Base-by-base conservation (phyloP, 2,888 invertebrate genomes). In the Schizotus pectinicornis region DNA sequence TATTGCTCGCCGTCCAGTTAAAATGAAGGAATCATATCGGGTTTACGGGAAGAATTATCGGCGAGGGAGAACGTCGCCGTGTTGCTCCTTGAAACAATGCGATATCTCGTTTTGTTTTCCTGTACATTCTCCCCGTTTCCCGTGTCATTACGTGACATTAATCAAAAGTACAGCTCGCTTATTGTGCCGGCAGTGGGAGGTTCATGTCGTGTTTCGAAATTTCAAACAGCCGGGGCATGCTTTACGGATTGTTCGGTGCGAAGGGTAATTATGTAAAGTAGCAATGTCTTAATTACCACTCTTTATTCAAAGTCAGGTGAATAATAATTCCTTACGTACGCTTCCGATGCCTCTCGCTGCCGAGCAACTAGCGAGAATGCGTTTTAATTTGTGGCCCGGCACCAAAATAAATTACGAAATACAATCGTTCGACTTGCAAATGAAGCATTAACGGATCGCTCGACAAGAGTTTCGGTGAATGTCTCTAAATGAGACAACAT, bases 211-310 rank as follows among this genome's bases (percentile, higher is more conserved):
- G 61, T 61, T 56, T 59, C 62, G 63, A 66, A 67, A 65, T 64
- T 67, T 63, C 61, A 59, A 67, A 63, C 67, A 63, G 62, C 51
- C 22, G 22, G 22, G 22, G 22, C 49, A 62, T 50, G 64, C 63
- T 61, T 59, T 63, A 60, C 59, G 65, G 63, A 69, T 65, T 62
- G 68, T 64, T 62, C 63, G 46, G 50, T 53, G 56, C 58, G 62
- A 64, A 64, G 65, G 68, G 68, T 69, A 73, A 73, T 74, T 73
- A 74, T 74, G 73, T 67, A 73, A 74, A 73, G 71, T 68, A 71
- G 69, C 65, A 64, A 65, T 67, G 68, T 72, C 72, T 73, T 64
- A 72, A 73, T 74, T 74, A 67, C 72, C 64, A 64, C 65, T 65
- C 70, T 70, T 71, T 68, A 69, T 69, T 68, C 65, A 62, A 67